Base-by-base conservation (phyloP, 2,888 invertebrate genomes). In the Coelopa pilipes region DNA sequence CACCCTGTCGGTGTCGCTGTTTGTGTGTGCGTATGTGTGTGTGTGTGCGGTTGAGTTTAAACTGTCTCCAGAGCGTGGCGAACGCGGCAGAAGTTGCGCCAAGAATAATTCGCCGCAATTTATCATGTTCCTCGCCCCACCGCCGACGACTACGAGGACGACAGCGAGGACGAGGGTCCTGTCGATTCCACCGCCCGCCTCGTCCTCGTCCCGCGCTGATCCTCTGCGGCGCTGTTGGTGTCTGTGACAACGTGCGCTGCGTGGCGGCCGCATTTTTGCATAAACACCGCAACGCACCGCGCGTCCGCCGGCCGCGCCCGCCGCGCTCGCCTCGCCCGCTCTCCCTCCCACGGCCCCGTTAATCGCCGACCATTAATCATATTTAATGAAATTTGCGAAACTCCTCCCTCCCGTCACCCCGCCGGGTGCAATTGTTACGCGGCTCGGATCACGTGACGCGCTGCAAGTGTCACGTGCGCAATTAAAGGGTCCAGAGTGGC, bases 361-460 rank as follows among this genome's bases (percentile, higher is more conserved):
- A 86, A 86, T 86, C 83, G 83, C 76, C 77, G 79, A 78, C 80
- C 86, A 84, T 84, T 86, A 84, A 86, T 84, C 84, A 86, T 82
- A 84, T 82, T 84, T 84, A 84, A 84, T 84, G 86, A 84, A 86
- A 85, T 82, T 83, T 81, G 81, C 79, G 46, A 47, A 17, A 19
- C 17, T 19, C 34, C 15, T 62, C 70, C 13, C 21, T 7, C 12
- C 46, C n/a, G n/a, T n/a, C n/a, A n/a, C n/a, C 13, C 4, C 15
- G 19, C 46, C 19, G 24, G 1, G 49, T 78, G 80, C 78, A 78
- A 74, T 74, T 77, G 76, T 73, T 74, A 78, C 75, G 76, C 76
- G 10, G 66, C 75, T 75, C 79, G 74, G 71, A 77, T 80, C 81
- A 80, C 79, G 80, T 79, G 81, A 79, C 80, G 78, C 75, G 57